Evolutionary conservation across 2,888 invertebrate species (phyloP).

Genomic region (Bombyx huttoni): DNA sequence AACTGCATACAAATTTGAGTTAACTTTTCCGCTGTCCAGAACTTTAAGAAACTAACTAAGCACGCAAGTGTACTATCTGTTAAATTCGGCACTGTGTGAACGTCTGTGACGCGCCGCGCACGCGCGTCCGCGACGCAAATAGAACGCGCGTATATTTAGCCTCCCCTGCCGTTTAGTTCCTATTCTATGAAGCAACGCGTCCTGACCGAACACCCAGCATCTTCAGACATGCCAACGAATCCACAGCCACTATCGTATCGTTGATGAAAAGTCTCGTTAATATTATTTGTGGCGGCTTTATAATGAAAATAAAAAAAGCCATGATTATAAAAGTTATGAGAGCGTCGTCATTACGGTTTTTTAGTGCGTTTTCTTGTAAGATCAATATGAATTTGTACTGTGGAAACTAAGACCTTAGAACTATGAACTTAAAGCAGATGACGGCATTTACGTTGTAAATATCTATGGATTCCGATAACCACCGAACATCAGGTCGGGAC

Average conservation of each 20-base stretch:
- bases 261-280: not conserved
- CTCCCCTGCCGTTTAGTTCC: slow-evolving; percentile 39
- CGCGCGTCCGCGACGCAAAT: slow-evolving; percentile 48
- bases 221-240: not conserved
- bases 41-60: too few species aligned
- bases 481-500: not conserved
- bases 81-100: not conserved
- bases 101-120: slow-evolving; percentile 22
- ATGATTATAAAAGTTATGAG: too few species aligned
- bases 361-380: too few species aligned
- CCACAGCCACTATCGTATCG: not conserved
- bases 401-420: too few species aligned
- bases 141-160: slow-evolving; percentile 54
- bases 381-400: too few species aligned
- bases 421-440: too few species aligned
- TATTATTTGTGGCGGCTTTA: not conserved
- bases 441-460: not conserved
- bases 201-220: not conserved
- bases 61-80: not conserved
- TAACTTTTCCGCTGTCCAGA: too few species aligned
- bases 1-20: too few species aligned
- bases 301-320: not conserved
- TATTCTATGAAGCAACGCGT: slow-evolving; percentile 9
- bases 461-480: not conserved
- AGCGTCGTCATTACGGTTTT: too few species aligned